Base-by-base conservation (phyloP, 2,113 vertebrate species). In the Archilochus colubris region DNA sequence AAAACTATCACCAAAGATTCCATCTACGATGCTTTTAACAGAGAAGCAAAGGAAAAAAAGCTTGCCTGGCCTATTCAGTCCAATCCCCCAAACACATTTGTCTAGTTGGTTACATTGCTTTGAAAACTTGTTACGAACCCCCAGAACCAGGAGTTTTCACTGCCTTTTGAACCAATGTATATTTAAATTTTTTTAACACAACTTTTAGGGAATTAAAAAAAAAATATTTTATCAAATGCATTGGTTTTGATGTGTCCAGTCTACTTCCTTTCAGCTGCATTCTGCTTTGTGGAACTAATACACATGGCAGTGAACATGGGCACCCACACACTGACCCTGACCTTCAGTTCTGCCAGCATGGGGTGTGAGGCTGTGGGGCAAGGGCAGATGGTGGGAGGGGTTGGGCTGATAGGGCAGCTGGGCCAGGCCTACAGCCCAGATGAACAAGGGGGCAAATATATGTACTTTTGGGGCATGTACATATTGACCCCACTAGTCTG, bases 41-140 rank as follows among this genome's bases (percentile, higher is more conserved):
- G 98, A 31, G 98, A 99, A 64, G 98, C 97, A 8, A 99, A 98
- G 86, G 98, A 98, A 57, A 98, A 99, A 96, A 99, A 99, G 79
- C 97, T 99, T 6, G 99, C 99, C 17, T 99, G 99, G 99, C 98
- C 98, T 44, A 98, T 98, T 66, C 98, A 98, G 55, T 97, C 98
- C 59, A 99, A 99, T 85, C 98, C 99, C 28, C 98, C 98, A 3
- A 99, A 99, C 77, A 99, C 99, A 1, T 99, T 99, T 92, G 99
- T 99, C 70, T 99, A 86, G 97, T 76, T 79, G 89, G 59, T 66
- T 68, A 61, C 68, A 58, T 74, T 82, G 57, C 79, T 93, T 68
- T 87, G 40, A 74, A 27, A 53, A 66, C 55, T 51, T 82, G 67
- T 76, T 51, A 69, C 54, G 57, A 14, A n/a, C 44, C 72, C 67